Evolutionary conservation across 2,888 invertebrate species (phyloP), one percentile per base, ranked within the genome.

Genomic region (Apamea crenata): DNA sequence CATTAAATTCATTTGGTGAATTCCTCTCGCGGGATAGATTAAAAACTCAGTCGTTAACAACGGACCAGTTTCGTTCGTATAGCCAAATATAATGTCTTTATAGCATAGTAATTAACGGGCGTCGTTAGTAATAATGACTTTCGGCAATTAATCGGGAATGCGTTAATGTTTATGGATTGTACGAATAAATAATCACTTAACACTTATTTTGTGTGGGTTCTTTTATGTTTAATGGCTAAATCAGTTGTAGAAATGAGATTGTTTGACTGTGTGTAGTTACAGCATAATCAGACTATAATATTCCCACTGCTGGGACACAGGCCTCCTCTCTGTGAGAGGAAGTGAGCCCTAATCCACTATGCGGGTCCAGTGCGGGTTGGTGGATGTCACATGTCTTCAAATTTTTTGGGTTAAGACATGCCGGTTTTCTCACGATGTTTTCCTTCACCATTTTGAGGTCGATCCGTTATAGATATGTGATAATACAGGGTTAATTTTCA

Each of bases 121-220:
- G 18, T 75, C 80, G 74, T 88, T 88, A 87, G 61, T 79, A 69
- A 79, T 88, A 88, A 88, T 81, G 79, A 74, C 59, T 80, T 88
- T 78, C 56, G n/a, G 76, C 65, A 74, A 80, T 81, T 81, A 81
- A 77, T 86, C 44, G 77, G 77, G 67, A 66, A 78, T 77, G 80
- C 78, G 75, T 78, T 80, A 77, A 80, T 77, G 67, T 88, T 78
- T 76, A 78, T 77, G 47, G 53, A 32, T 29, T 73, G 74, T 73
- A 61, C 29, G 29, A 67, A 75, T 86, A 74, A 84, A 72, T 69
- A 61, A 50, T 72, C 53, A 59, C 5, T 74, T 63, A 12, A n/a
- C 50, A 47, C 36, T 50, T 72, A 59, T 69, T 68, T 71, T n/a
- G 16, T 40, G 18, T 16, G 16, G 10, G 1, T n/a, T 59, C 5